Base-by-base conservation (phyloP, 1,140 invertebrate species). In the Gonioctena quinquepunctata region DNA sequence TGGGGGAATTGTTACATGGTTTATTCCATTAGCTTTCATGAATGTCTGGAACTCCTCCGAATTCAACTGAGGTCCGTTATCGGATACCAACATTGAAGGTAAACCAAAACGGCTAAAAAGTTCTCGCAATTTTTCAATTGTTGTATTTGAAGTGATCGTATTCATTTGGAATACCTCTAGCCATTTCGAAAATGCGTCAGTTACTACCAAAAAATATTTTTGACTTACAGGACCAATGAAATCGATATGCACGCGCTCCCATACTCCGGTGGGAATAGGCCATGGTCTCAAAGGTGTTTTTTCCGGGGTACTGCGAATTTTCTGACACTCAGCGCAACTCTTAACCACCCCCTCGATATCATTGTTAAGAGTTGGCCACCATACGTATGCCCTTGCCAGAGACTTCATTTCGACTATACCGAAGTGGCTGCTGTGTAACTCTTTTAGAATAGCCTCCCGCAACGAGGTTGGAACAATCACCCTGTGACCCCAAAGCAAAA, bases 131-230 rank as follows among this genome's bases (percentile, higher is more conserved):
- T 22, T 22, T 74, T 61, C n/a, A 76, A 63, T 16, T 83, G 27
- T 3, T 74, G 63, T 57, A n/a, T 33, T 8, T 79, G 80, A n/a
- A 61, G 62, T 61, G 22, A 56, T 75, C 11, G 70, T 72, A 4
- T 13, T 72, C 0, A 75, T 76, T 0, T 16, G 7, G 21, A 68
- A 74, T 0, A 76, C 74, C 54, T 79, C 75, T 0, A 74, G 72
- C 84, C 84, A 88, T 71, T 87, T 87, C 1, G 82, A 83, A 69
- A 77, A 81, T 1, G 83, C 80, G 63, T 88, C 85, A 0, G 86
- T 80, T 1, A 88, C 59, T 0, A 87, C 72, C 0, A 87, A 68
- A 49, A 83, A 80, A 67, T 79, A 76, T 18, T 66, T 75, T 6
- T 75, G 79, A 11, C 75, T 66, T 16, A 85, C 78, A 4, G 83